Percentiles rank a stretch among this genome's conserved stretches.
Conservation (phyloP, 2,888 invertebrate species). For the Parnassius smintheus region DNA sequence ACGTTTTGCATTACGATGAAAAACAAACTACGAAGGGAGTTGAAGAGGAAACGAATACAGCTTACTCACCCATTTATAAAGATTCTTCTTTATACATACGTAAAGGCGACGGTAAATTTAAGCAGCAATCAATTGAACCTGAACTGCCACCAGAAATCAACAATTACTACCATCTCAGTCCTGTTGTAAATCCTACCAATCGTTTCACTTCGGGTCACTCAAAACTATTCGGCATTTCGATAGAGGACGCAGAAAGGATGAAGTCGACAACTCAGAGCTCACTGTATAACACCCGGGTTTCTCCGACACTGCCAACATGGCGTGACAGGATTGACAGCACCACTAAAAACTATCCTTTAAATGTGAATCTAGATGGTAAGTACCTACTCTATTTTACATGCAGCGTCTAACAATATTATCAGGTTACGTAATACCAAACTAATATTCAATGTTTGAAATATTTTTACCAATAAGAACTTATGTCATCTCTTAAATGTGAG, state of each 20-base stretch:
- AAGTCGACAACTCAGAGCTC: slow-evolving; percentile 75
- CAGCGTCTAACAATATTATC: slow-evolving; percentile 8
- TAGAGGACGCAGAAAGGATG: slow-evolving; percentile 81
- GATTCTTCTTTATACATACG: slow-evolving; percentile 34
- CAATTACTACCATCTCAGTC: slow-evolving; percentile 45
- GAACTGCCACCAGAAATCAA: slow-evolving; percentile 46
- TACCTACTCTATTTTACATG: slow-evolving; percentile 25
- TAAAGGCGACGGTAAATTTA: slow-evolving; percentile 30
- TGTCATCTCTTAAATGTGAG: not conserved
- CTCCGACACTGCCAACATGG: slow-evolving; percentile 83
- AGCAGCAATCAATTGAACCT: slow-evolving; percentile 36
- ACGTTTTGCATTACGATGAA: slow-evolving; percentile 50
- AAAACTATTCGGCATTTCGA: slow-evolving; percentile 82
- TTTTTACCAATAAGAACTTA: no score
- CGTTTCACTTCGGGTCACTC: slow-evolving; percentile 83
- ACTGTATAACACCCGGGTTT: slow-evolving; percentile 78
- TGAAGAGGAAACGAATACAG: slow-evolving; percentile 37
- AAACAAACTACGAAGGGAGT: slow-evolving; percentile 44
- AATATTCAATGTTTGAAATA: not conserved
- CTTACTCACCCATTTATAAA: slow-evolving; percentile 37
- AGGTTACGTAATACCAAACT: slow-evolving; percentile 6
- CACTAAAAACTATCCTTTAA: slow-evolving; percentile 68
- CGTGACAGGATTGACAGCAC: slow-evolving; percentile 65
- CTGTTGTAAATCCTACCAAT: slow-evolving; percentile 39
- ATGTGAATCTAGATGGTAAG: slow-evolving; percentile 69